These are phyloP conservation scores for Serrognathus titanus DNA, from an alignment of 2,888 invertebrate species.

Conservation along the genomic window DNA sequence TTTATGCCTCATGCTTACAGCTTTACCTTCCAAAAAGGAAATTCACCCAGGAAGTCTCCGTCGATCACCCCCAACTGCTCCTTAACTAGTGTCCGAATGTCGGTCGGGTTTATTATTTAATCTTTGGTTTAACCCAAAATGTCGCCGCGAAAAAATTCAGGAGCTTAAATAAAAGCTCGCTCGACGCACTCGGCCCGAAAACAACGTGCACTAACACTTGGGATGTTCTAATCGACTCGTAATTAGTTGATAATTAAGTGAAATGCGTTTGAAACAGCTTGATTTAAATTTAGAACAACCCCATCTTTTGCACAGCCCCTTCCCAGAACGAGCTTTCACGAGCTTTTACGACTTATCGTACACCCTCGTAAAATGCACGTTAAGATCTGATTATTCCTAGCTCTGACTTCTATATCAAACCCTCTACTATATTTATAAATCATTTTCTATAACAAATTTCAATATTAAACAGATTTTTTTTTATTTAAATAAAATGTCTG, in stretches of 20 bases:
- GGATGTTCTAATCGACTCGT: slow-evolving; percentile 36
- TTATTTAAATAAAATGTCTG: too few relatives aligned
- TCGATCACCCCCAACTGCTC: not conserved
- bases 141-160: slow-evolving; percentile 7
- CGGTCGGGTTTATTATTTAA: not conserved
- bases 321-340: slow-evolving; percentile 37
- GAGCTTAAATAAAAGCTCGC: slow-evolving; percentile 11
- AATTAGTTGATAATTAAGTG: slow-evolving; percentile 43
- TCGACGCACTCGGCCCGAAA: slow-evolving; percentile 33
- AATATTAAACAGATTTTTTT: too few relatives aligned
- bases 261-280: slow-evolving; percentile 41
- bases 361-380: slow-evolving; percentile 12
- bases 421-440: too few relatives aligned
- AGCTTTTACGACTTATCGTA: slow-evolving; percentile 24
- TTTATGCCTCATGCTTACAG: not conserved
- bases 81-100: not conserved
- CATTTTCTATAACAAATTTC: too few relatives aligned
- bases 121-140: slow-evolving; percentile 1
- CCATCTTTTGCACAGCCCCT: slow-evolving; percentile 42
- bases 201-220: slow-evolving; percentile 37
- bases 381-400: too few relatives aligned
- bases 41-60: not conserved
- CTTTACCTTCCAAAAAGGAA: not conserved
- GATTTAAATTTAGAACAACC: slow-evolving; percentile 46
- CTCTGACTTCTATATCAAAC: too few relatives aligned